phyloP scores from a whole-genome alignment of 1,140 invertebrate species.

The Drosophila triauraria region DNA sequence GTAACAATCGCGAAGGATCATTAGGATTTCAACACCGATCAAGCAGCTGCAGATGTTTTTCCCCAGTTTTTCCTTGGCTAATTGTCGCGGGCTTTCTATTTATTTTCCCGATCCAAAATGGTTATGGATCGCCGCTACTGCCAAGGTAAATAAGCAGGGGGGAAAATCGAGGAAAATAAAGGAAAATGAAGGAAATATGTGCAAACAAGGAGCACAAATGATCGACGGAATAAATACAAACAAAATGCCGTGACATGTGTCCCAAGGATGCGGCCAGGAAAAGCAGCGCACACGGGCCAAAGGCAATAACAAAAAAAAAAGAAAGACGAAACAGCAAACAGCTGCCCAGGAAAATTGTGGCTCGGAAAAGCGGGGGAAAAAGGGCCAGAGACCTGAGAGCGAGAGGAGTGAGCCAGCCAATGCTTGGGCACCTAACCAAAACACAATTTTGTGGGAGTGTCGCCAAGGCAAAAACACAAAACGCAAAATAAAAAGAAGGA shows the following conservation, averaged over 20 bases:
- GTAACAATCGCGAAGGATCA: constrained; percentile 38
- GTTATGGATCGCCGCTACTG: constrained; percentile 42
- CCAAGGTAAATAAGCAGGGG: constrained; percentile 24
- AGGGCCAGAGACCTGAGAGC: not conserved
- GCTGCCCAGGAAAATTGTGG: constrained; percentile 33
- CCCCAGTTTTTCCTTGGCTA: constrained; percentile 29
- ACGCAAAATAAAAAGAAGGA: constrained; percentile 7
- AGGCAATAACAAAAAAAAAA: constrained; percentile 1
- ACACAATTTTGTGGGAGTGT: constrained; percentile 63
- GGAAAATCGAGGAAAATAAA: not conserved
- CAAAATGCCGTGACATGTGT: constrained; percentile 21
- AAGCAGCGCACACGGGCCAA: constrained; percentile 41
- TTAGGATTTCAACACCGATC: constrained; percentile 52
- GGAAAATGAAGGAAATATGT: constrained; percentile 16
- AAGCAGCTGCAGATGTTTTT: constrained; percentile 24
- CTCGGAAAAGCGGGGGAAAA: constrained; percentile 5
- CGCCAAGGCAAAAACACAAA: constrained; percentile 33
- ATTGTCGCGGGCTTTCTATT: constrained; percentile 56
- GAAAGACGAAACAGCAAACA: constrained; percentile 2
- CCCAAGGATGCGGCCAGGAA: constrained; percentile 33
- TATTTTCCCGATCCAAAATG: constrained; percentile 25
- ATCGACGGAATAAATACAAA: constrained; percentile 28
- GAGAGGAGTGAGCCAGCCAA: constrained; percentile 37
- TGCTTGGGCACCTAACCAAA: constrained; percentile 48
- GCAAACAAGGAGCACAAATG: constrained; percentile 26